Evolutionary conservation across 1,140 invertebrate genomes (phyloP).

Genomic region (Dinothrombium tinctorium): DNA sequence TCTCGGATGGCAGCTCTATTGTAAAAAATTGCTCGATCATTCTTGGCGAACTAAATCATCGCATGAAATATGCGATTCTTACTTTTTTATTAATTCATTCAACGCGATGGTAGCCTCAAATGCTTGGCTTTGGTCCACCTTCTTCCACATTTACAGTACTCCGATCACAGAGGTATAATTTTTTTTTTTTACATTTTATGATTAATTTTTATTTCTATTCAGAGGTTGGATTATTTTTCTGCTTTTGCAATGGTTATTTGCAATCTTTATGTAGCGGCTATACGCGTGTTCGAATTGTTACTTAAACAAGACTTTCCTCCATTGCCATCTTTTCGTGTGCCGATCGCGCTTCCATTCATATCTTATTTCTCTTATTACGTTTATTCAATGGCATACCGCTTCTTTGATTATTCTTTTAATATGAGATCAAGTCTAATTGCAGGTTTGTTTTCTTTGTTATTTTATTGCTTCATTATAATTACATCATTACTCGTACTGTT

Average conservation of each 20-base stretch:
- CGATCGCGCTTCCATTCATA: too few species aligned
- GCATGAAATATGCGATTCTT: constrained; percentile 27
- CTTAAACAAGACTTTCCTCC: constrained; percentile 24
- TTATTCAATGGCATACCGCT: constrained; percentile 44
- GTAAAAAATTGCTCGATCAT: constrained; percentile 20
- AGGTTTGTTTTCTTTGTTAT: constrained; percentile 32
- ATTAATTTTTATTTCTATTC: constrained; percentile 14
- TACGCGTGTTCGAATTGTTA: constrained; percentile 10
- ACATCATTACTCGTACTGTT: neutral
- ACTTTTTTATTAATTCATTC: constrained; percentile 49
- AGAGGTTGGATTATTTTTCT: constrained; percentile 61
- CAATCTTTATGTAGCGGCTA: constrained; percentile 25
- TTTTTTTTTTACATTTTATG: constrained; percentile 3
- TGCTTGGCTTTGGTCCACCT: constrained; percentile 75
- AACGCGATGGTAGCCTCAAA: constrained; percentile 51
- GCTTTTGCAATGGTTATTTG: constrained; percentile 30
- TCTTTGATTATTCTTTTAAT: constrained; percentile 82
- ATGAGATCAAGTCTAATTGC: constrained; percentile 63
- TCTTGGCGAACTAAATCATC: constrained; percentile 13
- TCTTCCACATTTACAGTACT: constrained; percentile 71
- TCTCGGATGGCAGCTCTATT: constrained; percentile 40
- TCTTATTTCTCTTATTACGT: constrained; percentile 49
- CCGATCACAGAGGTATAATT: constrained; percentile 50
- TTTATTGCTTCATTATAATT: constrained; percentile 14
- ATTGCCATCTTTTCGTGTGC: constrained; percentile 28